Evolutionary conservation across 2,113 vertebrate species (phyloP).

Genomic region (Synchiropus splendidus): DNA sequence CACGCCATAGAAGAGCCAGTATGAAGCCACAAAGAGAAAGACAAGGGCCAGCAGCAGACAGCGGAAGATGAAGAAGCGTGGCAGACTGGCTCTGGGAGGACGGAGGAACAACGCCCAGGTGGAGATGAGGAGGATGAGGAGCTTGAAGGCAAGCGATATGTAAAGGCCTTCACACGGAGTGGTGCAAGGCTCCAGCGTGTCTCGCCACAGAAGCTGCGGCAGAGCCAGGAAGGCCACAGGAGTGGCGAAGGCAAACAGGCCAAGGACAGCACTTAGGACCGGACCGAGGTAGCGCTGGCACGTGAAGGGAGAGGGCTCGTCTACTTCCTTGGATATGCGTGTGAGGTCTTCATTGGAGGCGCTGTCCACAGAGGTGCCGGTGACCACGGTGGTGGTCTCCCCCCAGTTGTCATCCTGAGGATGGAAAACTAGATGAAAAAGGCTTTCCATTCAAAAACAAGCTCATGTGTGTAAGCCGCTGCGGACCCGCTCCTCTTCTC

Average conservation of each 20-base stretch:
- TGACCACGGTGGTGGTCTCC: conserved; percentile 87
- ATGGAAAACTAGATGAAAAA: neutral
- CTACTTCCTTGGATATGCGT: conserved; percentile 84
- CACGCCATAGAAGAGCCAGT: conserved; percentile 88
- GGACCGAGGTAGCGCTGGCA: conserved; percentile 79
- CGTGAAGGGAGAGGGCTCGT: conserved; percentile 81
- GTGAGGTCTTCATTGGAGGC: conserved; percentile 89
- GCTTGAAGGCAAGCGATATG: conserved; percentile 88
- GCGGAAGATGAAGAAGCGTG: conserved; percentile 79
- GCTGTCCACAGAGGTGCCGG: conserved; percentile 88
- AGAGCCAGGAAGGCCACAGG: conserved; percentile 86
- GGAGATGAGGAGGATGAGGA: conserved; percentile 83
- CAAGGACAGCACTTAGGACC: conserved; percentile 69
- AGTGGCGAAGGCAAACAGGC: conserved; percentile 79
- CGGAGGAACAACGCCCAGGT: conserved; percentile 90
- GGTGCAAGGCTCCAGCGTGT: conserved; percentile 76
- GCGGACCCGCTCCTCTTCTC: conserved; percentile 84
- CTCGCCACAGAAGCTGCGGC: conserved; percentile 82
- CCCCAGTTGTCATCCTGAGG: conserved; percentile 90
- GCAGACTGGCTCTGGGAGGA: conserved; percentile 77
- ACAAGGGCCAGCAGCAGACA: conserved; percentile 85
- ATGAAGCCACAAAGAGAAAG: conserved; percentile 82
- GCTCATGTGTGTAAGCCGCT: rapidly evolving
- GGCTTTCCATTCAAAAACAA: too few species aligned
- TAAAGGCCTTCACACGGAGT: conserved; percentile 88